Evolutionary conservation across 2,113 vertebrate genomes (phyloP).

Genomic region (Ageneiosus marmoratus): DNA sequence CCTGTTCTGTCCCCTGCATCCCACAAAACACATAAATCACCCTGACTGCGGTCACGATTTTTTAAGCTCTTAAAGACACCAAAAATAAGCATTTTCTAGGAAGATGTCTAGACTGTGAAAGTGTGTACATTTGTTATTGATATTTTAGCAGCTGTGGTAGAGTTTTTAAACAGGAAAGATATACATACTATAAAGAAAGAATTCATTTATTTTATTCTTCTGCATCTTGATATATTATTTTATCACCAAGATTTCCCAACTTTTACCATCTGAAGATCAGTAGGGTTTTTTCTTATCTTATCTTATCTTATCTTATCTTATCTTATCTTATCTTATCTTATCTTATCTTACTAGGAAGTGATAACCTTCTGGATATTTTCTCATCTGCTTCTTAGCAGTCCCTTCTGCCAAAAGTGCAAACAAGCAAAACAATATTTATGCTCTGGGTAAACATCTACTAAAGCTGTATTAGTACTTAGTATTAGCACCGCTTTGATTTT

Average conservation of each 20-base stretch:
- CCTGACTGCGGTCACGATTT: slow-evolving; percentile 42
- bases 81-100: slow-evolving; percentile 19
- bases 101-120: slow-evolving; percentile 12
- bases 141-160: background rate
- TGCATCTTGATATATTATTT: background rate
- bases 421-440: slow-evolving; percentile 22
- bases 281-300: too few relatives aligned
- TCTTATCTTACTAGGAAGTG: background rate
- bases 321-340: too few relatives aligned
- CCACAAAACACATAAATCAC: slow-evolving; percentile 64
- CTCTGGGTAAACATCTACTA: slow-evolving; percentile 14
- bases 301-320: too few relatives aligned
- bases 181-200: background rate
- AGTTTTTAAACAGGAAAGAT: background rate
- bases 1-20: slow-evolving; percentile 60
- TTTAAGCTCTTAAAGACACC: slow-evolving; percentile 40
- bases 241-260: too few relatives aligned
- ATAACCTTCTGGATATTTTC: background rate
- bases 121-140: background rate
- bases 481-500: background rate
- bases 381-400: background rate
- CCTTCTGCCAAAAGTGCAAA: slow-evolving; percentile 12
- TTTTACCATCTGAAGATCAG: too few relatives aligned
- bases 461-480: slow-evolving; percentile 20
- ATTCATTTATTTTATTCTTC: background rate